Evolutionary conservation across 2,888 invertebrate genomes (phyloP).

Genomic region (Anthoptus insignis): DNA sequence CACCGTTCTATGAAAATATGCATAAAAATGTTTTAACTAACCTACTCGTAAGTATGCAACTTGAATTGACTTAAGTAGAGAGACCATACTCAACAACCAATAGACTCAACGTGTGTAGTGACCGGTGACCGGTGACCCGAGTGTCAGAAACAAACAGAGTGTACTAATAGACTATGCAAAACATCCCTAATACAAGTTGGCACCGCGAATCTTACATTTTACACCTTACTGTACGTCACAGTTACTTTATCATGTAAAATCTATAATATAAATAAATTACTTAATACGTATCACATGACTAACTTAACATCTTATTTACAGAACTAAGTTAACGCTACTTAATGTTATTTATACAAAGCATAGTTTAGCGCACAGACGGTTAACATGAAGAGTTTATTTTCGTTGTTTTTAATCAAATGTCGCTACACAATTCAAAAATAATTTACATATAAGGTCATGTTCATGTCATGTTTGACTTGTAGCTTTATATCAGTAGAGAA

Average conservation of each 20-base stretch:
- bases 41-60: background rate
- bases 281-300: constrained; percentile 75
- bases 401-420: constrained; percentile 22
- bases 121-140: background rate
- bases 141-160: background rate
- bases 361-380: constrained; percentile 44
- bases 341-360: constrained; percentile 51
- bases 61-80: constrained; percentile 14
- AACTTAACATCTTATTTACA: constrained; percentile 64
- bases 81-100: background rate
- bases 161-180: background rate
- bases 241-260: constrained; percentile 66
- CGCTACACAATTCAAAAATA: background rate
- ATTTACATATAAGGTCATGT: background rate
- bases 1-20: background rate
- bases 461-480: background rate
- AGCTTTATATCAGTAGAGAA: background rate
- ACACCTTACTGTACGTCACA: constrained; percentile 45
- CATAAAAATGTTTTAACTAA: background rate
- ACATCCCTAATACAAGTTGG: constrained; percentile 59
- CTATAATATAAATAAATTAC: constrained; percentile 76
- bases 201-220: constrained; percentile 62
- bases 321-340: constrained; percentile 37
- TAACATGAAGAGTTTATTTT: background rate
- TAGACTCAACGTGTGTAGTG: background rate